Percentiles rank a stretch among this genome's conserved stretches.
phyloP scores from a whole-genome alignment of 2,888 invertebrate species.

The Pterostichus niger region DNA sequence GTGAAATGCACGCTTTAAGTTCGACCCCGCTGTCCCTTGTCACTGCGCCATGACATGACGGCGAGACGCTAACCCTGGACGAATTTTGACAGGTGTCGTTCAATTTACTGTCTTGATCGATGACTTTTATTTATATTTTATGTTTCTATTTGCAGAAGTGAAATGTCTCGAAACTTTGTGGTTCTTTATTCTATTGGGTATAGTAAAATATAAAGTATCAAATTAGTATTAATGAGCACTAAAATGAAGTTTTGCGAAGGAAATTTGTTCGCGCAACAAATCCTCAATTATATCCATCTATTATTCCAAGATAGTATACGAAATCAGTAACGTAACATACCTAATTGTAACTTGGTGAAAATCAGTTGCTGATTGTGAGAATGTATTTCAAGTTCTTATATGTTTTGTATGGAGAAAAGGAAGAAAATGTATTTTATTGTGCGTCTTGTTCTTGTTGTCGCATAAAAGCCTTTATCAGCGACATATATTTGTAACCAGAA shows the following conservation, averaged over 20 bases:
- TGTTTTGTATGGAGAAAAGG: no score
- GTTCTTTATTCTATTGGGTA: neutral
- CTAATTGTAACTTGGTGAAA: no score
- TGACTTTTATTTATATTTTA: conserved; percentile 56
- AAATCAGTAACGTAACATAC: no score
- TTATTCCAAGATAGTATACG: no score
- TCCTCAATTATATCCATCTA: no score
- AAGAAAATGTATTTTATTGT: no score
- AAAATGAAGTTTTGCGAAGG: no score
- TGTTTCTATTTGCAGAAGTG: conserved; percentile 52
- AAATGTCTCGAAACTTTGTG: conserved; percentile 3
- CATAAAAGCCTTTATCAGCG: neutral
- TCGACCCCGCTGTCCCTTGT: neutral
- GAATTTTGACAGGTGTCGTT: conserved; percentile 47
- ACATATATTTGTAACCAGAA: neutral
- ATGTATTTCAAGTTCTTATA: no score
- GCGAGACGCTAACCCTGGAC: neutral
- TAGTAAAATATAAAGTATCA: neutral
- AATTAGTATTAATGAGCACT: conserved; percentile 12
- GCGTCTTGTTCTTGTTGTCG: no score
- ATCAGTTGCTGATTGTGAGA: no score
- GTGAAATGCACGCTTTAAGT: neutral
- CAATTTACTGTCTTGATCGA: conserved; percentile 35
- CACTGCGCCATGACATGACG: neutral
- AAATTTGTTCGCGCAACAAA: no score